Evolutionary conservation across 2,888 invertebrate species (phyloP), one percentile per base, ranked within the genome.

Genomic region (Torymus aiolomorphi): DNA sequence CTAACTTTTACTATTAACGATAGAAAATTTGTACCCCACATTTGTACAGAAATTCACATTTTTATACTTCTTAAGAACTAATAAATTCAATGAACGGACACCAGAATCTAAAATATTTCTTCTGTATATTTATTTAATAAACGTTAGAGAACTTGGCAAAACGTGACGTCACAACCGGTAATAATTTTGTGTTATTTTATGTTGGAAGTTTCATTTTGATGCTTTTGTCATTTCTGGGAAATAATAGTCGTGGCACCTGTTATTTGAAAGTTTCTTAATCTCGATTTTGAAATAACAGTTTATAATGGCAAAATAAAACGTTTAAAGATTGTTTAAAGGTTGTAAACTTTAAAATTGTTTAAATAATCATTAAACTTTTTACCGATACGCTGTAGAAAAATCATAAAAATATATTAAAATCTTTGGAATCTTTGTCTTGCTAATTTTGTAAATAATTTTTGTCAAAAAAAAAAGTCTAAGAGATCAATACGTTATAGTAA

Each of bases 131-230:
- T 18, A 57, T 31, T 57, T 56, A 11, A 56, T 61, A 24, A n/a
- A 20, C 20, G 20, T 54, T 24, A 63, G 24, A 54, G 13, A 52
- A n/a, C 31, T 63, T 62, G 31, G 54, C 16, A 54, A 54, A 72
- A 54, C 54, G 16, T 13, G 18, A 57, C 57, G 54, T 72, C 54
- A 63, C 63, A 63, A 72, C 54, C 16, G 24, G 24, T 63, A 52
- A 42, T 63, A 72, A 62, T 54, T 72, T 54, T 63, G 59, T 62
- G 62, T 62, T 24, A 72, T 72, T 72, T 24, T 54, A 62, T 72
- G 31, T 63, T 31, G 62, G 42, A 57, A 57, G 12, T 70, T 63
- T 72, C 54, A 54, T 54, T 72, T 11, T 54, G 52, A 31, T 54
- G 31, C 62, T 31, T 63, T 63, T 54, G 24, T 18, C 16, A 5